Evolutionary conservation across 92 coral and sea anemone genomes (phyloP), one percentile per base, ranked within the genome.

Genomic region (Zoanthus solanderi): DNA sequence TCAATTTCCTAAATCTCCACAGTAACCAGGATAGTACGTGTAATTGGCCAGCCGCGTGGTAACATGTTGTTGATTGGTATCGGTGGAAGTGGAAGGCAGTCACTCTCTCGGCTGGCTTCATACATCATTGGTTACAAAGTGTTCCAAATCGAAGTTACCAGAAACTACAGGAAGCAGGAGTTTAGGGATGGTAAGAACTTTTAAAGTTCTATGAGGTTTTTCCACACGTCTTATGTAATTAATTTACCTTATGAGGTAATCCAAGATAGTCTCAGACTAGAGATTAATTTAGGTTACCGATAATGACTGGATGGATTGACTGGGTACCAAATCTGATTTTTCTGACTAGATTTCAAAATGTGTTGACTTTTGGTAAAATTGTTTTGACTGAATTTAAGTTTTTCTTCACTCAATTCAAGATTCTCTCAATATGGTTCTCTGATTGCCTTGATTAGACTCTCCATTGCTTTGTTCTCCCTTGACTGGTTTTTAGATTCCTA

Each of bases 21-120:
- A 97, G 99, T 97, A 60, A 95, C 98, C 44, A 94, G 99, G 52
- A 92, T 97, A 16, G 94, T 97, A 73, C 97, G 99, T 77, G 99
- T 97, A 87, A 97, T 97, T 60, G 99, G 96, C 12, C 98, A 93
- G 85, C 99, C 99, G n/a, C 95, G 99, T 66, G 99, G 99, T 54
- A 97, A 97, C 95, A 97, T 97, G 99, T 79, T 97, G 66, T 76
- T 97, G 90, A 88, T 97, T 83, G 99, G 99, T 75, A 95, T 97
- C 44, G 99, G 99, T 16, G 99, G 99, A 32, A 97, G 99, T 75
- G 99, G 99, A 8, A 91, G 99, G 28, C 99, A 97, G 90, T 95
- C 98, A 46, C 90, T 97, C 76, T 92, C 98, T 42, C 96, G 98
- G 29, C 89, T 97, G 47, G 89, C 99, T 9, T 93, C 98, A 4